Base-by-base conservation (phyloP, 2,888 invertebrate species). In the Pammene aurita region DNA sequence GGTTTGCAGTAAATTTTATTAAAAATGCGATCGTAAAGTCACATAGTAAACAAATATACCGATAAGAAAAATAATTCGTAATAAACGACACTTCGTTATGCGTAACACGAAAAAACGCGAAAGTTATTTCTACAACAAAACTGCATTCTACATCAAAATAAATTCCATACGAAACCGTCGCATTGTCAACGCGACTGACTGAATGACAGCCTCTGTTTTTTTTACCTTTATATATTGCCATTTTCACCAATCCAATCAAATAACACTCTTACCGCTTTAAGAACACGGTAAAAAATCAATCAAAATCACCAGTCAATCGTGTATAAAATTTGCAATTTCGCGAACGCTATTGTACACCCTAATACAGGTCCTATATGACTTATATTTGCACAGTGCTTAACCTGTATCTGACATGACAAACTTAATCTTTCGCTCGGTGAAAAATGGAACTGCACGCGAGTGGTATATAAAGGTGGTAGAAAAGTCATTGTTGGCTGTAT, bases 341-440 rank as follows among this genome's bases (percentile, higher is more conserved):
- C 7, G 7, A 16, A 9, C 44, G 16, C 14, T 35, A 66, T 60
- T 60, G 34, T 67, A 46, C 26, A 61, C 67, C 67, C 62, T 67
- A 62, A 56, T 62, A 26, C 56, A 56, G 48, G 56, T 41, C 18
- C 60, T 67, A 62, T 63, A 58, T 54, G 64, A 54, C 64, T 65
- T 65, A 69, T 69, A 65, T 69, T 65, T 65, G 65, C 69, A 54
- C 16, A 55, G 61, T 41, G 46, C 64, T 69, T 69, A 65, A 64
- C 64, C 64, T 46, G 46, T 13, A 69, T 69, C 26, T 63, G 46
- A 57, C 44, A 55, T 41, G 42, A 41, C 65, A 46, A 65, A 65
- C 18, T 48, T 69, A 54, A 34, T 11, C 26, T 26, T 54, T 26
- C 64, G 26, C 48, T 54, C 35, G 60, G 54, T 9, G 41, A 65